Base-by-base conservation (phyloP, 2,113 vertebrate species). In the Neolamprologus toae region DNA sequence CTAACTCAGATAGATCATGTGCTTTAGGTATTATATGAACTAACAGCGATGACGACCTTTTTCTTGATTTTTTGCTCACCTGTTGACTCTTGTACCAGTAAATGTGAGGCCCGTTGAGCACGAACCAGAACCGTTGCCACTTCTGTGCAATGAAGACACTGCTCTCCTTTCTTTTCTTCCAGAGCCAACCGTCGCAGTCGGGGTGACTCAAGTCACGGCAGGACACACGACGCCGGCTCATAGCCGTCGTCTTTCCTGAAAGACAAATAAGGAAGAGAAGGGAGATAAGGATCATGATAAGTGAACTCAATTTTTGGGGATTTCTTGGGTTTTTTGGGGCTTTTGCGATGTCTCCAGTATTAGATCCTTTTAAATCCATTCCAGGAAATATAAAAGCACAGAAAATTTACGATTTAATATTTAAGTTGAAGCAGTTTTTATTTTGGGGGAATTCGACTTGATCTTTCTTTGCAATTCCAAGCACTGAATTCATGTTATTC, bases 121-220 rank as follows among this genome's bases (percentile, higher is more conserved):
- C 97, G 1, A 98, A 97, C 98, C 98, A 99, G 96, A 98, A 98
- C 5, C 97, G 97, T 81, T 98, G 98, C 99, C 99, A 99, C 92
- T 98, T 99, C n/a, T 98, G 98, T n/a, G 98, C 87, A 95, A 98
- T 95, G 94, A 99, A 99, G 51, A 96, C 96, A 1, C 90, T 91
- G 0, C 96, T 96, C 23, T 97, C 97, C 88, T 95, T 96, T 86
- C 98, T 98, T 92, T 98, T 99, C 94, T 98, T 98, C 95, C 98
- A 97, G 17, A 99, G 97, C 98, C 98, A 99, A n/a, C 98, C 98
- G 1, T 98, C 97, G 0, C 98, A 99, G 92, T 99, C 99, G 0
- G 98, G 97, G 16, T 79, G 95, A 76, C 97, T 97, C 91, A 99
- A 96, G 90, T 99, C 97, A 33, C 97, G 97, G 88, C 99, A 99